Conservation (phyloP, 2,888 invertebrate species). For the Dicranocentrus wangi region DNA sequence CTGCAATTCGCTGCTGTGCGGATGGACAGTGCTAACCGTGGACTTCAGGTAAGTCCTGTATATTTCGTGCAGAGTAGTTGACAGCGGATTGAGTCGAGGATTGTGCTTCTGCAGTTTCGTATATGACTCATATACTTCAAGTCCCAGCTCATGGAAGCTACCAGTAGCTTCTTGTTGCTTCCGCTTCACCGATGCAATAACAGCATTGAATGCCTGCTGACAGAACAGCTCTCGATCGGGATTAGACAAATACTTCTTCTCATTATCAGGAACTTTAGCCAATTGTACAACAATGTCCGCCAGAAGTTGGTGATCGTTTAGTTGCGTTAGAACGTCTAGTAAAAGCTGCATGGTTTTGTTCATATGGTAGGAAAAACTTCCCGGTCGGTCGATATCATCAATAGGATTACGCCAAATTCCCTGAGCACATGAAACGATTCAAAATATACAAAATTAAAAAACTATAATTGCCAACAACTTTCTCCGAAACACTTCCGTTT, state of each 20-base stretch:
- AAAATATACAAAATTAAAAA: slow-evolving; percentile 1
- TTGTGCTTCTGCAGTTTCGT: slow-evolving; percentile 70
- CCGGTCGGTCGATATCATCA: slow-evolving; percentile 91
- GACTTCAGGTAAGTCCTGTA: slow-evolving; percentile 81
- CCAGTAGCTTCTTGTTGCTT: slow-evolving; percentile 36
- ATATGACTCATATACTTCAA: slow-evolving; percentile 71
- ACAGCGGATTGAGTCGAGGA: slow-evolving; percentile 68
- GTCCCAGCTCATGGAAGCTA: slow-evolving; percentile 66
- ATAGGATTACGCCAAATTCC: slow-evolving; percentile 94
- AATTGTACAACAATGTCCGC: slow-evolving; percentile 87
- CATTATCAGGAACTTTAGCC: slow-evolving; percentile 86
- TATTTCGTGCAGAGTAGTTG: slow-evolving; percentile 77
- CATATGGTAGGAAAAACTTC: slow-evolving; percentile 93
- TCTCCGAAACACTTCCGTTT: too few species aligned
- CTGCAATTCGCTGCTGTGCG: too few species aligned
- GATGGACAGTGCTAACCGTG: slow-evolving; percentile 76
- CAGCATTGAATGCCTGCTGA: slow-evolving; percentile 85
- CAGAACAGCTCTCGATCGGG: slow-evolving; percentile 87
- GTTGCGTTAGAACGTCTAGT: slow-evolving; percentile 86
- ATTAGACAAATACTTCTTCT: slow-evolving; percentile 90
- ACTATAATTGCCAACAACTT: too few species aligned
- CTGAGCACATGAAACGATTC: slow-evolving; percentile 75
- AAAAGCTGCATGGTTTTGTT: slow-evolving; percentile 87
- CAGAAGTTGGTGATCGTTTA: slow-evolving; percentile 86
- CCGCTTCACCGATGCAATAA: slow-evolving; percentile 78